phyloP scores from a whole-genome alignment of 2,113 vertebrate genomes.

The Psittacula cyanocephala region DNA sequence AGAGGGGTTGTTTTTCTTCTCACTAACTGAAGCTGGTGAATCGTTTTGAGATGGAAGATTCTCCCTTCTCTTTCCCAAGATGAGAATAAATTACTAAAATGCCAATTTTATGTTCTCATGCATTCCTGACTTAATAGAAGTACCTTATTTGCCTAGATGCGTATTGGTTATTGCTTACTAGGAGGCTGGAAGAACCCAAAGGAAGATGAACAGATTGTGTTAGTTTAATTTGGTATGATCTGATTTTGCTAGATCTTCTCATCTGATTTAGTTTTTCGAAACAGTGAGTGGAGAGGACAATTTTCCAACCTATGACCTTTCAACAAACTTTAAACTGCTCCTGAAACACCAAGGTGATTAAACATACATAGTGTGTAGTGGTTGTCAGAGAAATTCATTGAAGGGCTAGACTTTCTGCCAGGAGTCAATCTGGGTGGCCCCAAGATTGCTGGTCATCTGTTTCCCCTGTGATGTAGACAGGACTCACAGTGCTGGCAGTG shows the following conservation, averaged over 20 bases:
- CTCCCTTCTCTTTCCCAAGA: constrained; percentile 14
- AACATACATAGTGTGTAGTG: background rate
- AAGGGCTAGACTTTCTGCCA: background rate
- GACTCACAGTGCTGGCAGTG: background rate
- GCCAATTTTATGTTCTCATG: background rate
- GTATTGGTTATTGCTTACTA: background rate
- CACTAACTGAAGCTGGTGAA: background rate
- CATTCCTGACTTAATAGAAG: background rate
- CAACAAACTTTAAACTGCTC: background rate
- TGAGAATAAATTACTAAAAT: background rate
- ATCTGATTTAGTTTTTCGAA: background rate
- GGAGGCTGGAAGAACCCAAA: background rate
- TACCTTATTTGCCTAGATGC: constrained; percentile 15
- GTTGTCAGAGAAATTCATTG: accelerated
- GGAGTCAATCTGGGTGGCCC: background rate
- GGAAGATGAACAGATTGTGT: constrained; percentile 18
- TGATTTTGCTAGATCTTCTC: constrained; percentile 34
- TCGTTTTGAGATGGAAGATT: background rate
- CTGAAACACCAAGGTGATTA: background rate
- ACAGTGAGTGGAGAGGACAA: background rate
- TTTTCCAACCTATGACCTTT: constrained; percentile 8
- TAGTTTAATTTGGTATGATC: background rate
- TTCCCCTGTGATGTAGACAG: background rate
- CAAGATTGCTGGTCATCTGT: background rate
- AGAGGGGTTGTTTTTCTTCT: background rate